Conservation (phyloP, 2,113 vertebrate genomes). For the Bufo bufo region DNA sequence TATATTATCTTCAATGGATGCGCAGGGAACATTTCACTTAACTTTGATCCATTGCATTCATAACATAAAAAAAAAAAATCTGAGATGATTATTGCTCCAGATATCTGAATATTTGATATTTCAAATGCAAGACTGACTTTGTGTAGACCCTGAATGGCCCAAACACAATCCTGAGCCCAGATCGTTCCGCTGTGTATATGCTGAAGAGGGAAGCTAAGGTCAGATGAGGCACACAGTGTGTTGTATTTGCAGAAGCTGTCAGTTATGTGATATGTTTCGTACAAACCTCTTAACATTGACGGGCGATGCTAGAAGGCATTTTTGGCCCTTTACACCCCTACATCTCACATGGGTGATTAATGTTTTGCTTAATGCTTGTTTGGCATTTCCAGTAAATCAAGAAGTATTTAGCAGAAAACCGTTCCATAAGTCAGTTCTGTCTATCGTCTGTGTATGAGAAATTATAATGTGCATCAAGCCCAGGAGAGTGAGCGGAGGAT, state of each 20-base stretch:
- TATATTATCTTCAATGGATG: too few species aligned
- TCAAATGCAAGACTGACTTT: not conserved
- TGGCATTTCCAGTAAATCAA: not conserved
- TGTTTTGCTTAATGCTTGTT: too few species aligned
- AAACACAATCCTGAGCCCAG: not conserved
- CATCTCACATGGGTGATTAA: slow-evolving; percentile 2
- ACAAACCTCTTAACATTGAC: slow-evolving; percentile 22
- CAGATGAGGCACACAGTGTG: slow-evolving; percentile 4
- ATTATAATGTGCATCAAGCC: not conserved
- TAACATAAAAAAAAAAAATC: not conserved
- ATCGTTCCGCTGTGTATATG: not conserved
- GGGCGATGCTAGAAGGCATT: slow-evolving; percentile 21
- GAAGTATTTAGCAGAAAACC: not conserved
- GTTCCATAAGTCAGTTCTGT: not conserved
- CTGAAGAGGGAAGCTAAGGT: slow-evolving; percentile 22
- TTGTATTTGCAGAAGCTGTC: slow-evolving; percentile 4
- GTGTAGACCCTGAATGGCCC: not conserved
- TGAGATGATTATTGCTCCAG: not conserved
- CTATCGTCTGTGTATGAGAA: not conserved
- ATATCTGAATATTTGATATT: not conserved
- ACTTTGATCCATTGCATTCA: not conserved
- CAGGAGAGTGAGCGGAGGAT: too few species aligned
- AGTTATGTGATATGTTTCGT: slow-evolving; percentile 18
- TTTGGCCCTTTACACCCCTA: not conserved
- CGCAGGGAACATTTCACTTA: not conserved